Base-by-base conservation (phyloP, 2,888 invertebrate genomes). In the Oxytorus armatus region DNA sequence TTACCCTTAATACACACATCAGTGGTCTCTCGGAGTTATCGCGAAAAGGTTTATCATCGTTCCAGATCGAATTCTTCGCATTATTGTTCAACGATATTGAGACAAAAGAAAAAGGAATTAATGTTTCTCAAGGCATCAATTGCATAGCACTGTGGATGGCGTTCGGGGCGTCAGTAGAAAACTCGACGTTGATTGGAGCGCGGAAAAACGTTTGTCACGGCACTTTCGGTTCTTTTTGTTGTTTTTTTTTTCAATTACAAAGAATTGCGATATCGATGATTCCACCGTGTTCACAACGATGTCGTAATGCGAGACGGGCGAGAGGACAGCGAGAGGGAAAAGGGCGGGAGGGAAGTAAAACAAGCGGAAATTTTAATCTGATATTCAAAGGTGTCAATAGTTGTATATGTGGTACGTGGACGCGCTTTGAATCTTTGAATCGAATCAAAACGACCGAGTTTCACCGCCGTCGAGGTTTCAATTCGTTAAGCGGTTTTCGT, bases 61-160 rank as follows among this genome's bases (percentile, higher is more conserved):
- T 42, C 10, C 5, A 3, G 8, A 14, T 25, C 3, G 8, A 55
- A n/a, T 18, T 29, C 25, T 53, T 14, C 29, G 14, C 36, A 14
- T n/a, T 25, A 53, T 33, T 33, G 16, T 55, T 33, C 33, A 16
- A 16, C 61, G 25, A 44, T 10, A 10, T 36, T 8, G 5, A 36
- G 8, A 1, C 36, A 8, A 47, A 11, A 23, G 36, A 57, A 29
- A 8, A 1, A 7, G 3, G 14, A 44, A 69, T 44, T n/a, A 55
- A 69, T 25, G 14, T 18, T 69, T 51, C n/a, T 75, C 29, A 42
- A 61, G 42, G 57, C 68, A 76, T 68, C 59, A 25, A 10, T 63
- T 55, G 23, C 63, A 42, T 5, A 55, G 33, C 63, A 65, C 77
- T 57, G 39, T 36, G 4, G 36, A 36, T 1, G 36, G 36, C 1